phyloP scores from a whole-genome alignment of 2,888 invertebrate genomes.

The Perizoma flavofasciatum region DNA sequence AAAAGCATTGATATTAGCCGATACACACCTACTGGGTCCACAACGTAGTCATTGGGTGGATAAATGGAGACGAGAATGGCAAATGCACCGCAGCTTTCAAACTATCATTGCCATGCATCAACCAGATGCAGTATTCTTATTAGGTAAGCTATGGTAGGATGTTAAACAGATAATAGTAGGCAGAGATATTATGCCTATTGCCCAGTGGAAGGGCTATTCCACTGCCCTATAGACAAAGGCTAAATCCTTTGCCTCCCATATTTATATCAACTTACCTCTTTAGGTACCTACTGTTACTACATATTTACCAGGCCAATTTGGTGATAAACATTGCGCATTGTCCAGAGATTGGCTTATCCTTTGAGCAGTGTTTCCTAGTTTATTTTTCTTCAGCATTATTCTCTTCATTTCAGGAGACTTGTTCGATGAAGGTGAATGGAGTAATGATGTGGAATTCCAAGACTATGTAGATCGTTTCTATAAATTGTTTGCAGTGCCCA shows the following conservation, averaged over 20 bases:
- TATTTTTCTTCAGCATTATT: no score
- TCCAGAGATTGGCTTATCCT: no score
- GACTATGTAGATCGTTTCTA: constrained; percentile 92
- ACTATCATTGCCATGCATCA: constrained; percentile 90
- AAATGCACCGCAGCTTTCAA: constrained; percentile 97
- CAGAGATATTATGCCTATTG: no score
- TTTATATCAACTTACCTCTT: no score
- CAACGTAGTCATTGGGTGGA: constrained; percentile 97
- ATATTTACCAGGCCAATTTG: no score
- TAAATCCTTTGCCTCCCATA: no score
- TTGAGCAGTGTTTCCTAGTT: no score
- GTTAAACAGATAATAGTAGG: no score
- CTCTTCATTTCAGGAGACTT: constrained; percentile 89
- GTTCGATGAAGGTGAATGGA: constrained; percentile 97
- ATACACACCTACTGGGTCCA: constrained; percentile 95
- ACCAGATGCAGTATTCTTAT: constrained; percentile 95
- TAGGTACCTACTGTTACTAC: no score
- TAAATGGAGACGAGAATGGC: constrained; percentile 97
- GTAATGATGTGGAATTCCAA: constrained; percentile 89
- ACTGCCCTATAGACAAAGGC: no score
- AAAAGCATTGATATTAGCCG: constrained; percentile 92
- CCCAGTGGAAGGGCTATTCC: no score
- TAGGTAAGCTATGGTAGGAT: constrained; percentile 86
- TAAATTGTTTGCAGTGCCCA: constrained; percentile 89
- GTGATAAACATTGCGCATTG: no score